These are phyloP conservation scores for Timema cristinae DNA, from an alignment of 2,888 invertebrate species.

Conservation along the genomic window DNA sequence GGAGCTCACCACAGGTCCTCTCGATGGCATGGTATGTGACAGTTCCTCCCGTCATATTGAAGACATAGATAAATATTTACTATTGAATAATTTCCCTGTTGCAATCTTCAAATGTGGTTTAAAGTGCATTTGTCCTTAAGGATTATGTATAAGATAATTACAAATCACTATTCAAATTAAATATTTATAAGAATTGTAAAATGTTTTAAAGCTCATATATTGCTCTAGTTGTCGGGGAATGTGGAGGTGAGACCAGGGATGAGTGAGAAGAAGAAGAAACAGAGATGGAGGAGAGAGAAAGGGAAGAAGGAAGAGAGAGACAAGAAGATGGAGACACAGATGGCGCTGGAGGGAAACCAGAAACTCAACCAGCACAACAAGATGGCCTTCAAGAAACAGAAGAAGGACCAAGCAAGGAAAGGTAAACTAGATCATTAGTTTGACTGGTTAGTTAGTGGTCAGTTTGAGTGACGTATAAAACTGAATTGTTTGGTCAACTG, in stretches of 20 bases:
- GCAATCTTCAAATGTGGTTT: too few relatives aligned
- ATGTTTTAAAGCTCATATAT: background rate
- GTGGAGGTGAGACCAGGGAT: slow-evolving; percentile 16
- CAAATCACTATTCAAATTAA: too few relatives aligned
- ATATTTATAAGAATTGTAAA: too few relatives aligned
- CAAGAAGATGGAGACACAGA: slow-evolving; percentile 59
- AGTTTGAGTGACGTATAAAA: background rate
- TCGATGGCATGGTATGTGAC: background rate
- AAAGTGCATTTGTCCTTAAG: too few relatives aligned
- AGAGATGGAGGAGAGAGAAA: slow-evolving; percentile 47
- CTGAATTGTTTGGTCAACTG: slow-evolving; percentile 25
- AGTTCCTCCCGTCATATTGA: too few relatives aligned
- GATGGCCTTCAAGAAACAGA: slow-evolving; percentile 63
- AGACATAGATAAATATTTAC: too few relatives aligned
- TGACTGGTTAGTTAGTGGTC: too few relatives aligned
- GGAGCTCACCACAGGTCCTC: slow-evolving; percentile 7
- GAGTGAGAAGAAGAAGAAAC: slow-evolving; percentile 42
- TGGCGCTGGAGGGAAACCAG: slow-evolving; percentile 66
- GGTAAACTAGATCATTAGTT: too few relatives aligned
- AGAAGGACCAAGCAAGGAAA: slow-evolving; percentile 52
- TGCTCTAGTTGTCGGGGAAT: slow-evolving; percentile 17
- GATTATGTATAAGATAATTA: too few relatives aligned
- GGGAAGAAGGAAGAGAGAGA: slow-evolving; percentile 42
- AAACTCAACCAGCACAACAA: slow-evolving; percentile 57
- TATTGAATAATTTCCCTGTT: too few relatives aligned